phyloP scores from a whole-genome alignment of 1,140 invertebrate species.

The Pachypsylla venusta region DNA sequence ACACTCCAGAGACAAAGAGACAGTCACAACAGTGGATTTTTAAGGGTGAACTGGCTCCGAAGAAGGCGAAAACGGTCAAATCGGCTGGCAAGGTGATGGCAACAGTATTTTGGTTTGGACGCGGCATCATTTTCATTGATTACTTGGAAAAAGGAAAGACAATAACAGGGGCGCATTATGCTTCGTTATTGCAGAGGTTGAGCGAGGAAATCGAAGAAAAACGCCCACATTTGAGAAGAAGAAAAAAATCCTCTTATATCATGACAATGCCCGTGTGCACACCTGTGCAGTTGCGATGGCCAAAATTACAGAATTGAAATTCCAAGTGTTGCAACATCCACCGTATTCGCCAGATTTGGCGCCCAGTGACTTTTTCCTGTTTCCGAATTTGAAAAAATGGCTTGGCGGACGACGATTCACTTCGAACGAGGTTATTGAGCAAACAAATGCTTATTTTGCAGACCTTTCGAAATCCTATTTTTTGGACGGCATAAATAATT shows the following conservation, averaged over 20 bases:
- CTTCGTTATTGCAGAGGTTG: slow-evolving; percentile 5
- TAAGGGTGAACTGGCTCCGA: slow-evolving; percentile 13
- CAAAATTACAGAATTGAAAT: slow-evolving; percentile 11
- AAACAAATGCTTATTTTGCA: slow-evolving; percentile 10
- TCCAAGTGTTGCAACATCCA: slow-evolving; percentile 6
- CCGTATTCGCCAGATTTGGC: slow-evolving; percentile 27
- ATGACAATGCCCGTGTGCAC: slow-evolving; percentile 29
- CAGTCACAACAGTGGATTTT: slow-evolving; percentile 17
- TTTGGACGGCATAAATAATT: slow-evolving; percentile 14
- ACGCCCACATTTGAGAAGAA: neutral
- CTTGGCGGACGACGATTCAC: slow-evolving; percentile 10
- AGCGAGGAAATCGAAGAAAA: neutral
- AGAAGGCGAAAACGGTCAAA: no score
- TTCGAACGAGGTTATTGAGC: slow-evolving; percentile 15
- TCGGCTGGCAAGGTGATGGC: no score
- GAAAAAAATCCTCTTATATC: slow-evolving; percentile 21
- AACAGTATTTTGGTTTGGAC: slow-evolving; percentile 23
- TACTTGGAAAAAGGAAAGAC: neutral
- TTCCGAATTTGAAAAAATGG: slow-evolving; percentile 13
- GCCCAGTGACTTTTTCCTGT: slow-evolving; percentile 25
- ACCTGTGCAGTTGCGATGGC: neutral
- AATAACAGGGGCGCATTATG: neutral
- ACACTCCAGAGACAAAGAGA: slow-evolving; percentile 23
- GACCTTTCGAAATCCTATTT: slow-evolving; percentile 11
- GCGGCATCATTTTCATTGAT: neutral